phyloP scores from a whole-genome alignment of 37 sponge, comb jelly and placozoan genomes.

The Oopsacas minuta region DNA sequence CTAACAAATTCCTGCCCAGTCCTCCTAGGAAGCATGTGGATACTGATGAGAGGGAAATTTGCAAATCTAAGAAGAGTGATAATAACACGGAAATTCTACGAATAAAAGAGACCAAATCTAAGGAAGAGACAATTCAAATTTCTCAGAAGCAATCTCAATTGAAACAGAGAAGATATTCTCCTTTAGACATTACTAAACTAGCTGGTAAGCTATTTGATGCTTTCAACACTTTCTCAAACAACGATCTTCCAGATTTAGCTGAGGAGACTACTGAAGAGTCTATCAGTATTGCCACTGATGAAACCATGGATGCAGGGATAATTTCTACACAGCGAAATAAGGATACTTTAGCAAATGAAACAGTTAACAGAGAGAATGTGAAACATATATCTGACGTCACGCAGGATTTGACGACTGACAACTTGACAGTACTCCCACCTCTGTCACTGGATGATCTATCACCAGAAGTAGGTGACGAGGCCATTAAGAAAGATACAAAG shows the following conservation, averaged over 20 bases:
- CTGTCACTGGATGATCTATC: background rate
- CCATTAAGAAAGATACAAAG: background rate
- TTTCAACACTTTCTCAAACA: background rate
- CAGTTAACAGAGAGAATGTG: background rate
- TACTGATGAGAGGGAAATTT: background rate
- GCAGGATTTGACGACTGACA: background rate
- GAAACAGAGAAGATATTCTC: background rate
- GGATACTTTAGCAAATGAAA: background rate
- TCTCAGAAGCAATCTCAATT: background rate
- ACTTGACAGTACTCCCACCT: background rate
- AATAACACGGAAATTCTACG: background rate
- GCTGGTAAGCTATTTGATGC: background rate
- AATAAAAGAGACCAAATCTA: background rate
- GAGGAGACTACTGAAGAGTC: background rate
- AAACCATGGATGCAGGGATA: background rate
- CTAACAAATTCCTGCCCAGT: conserved; percentile 10
- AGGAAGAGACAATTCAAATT: background rate
- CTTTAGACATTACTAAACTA: background rate
- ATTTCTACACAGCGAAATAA: background rate
- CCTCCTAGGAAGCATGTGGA: background rate
- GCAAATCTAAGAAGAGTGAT: background rate
- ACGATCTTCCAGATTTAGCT: background rate
- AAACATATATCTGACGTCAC: background rate
- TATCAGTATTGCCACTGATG: background rate
- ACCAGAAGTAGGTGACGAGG: background rate